Conservation (phyloP, 2,888 invertebrate species). For the Sinodicranocentrus sp. region DNA sequence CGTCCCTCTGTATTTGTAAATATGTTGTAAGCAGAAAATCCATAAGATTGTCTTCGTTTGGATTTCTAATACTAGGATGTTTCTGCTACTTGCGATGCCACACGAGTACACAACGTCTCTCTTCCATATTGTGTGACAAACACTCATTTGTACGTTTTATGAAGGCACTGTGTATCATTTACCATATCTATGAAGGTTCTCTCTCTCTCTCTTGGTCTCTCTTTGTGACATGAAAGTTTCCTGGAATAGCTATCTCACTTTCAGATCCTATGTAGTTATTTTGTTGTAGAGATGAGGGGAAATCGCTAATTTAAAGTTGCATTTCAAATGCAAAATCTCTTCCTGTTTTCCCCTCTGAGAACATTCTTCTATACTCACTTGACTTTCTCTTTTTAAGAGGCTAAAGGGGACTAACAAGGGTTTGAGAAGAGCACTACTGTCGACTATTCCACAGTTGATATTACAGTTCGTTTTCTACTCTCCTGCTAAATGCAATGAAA, state of each 20-base stretch:
- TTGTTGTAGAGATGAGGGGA: conserved; percentile 17
- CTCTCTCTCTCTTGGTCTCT: background rate
- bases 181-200: background rate
- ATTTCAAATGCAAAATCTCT: conserved; percentile 58
- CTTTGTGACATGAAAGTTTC: conserved; percentile 23
- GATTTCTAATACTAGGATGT: background rate
- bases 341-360: conserved; percentile 12
- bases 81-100: no score
- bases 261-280: conserved; percentile 14
- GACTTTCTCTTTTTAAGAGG: background rate
- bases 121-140: conserved; percentile 19
- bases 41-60: background rate
- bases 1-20: background rate
- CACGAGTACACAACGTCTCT: no score
- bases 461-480: conserved; percentile 22
- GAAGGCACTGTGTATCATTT: conserved; percentile 13
- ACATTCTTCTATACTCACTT: background rate
- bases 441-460: background rate
- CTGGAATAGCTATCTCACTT: conserved; percentile 4
- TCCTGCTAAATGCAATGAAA: conserved; percentile 59
- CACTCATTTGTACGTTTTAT: conserved; percentile 23
- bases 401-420: background rate
- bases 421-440: background rate
- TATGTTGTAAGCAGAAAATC: background rate
- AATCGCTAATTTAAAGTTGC: conserved; percentile 56